phyloP scores from a whole-genome alignment of 2,797 vertebrate genomes.

The Acrocephalus scirpaceus region DNA sequence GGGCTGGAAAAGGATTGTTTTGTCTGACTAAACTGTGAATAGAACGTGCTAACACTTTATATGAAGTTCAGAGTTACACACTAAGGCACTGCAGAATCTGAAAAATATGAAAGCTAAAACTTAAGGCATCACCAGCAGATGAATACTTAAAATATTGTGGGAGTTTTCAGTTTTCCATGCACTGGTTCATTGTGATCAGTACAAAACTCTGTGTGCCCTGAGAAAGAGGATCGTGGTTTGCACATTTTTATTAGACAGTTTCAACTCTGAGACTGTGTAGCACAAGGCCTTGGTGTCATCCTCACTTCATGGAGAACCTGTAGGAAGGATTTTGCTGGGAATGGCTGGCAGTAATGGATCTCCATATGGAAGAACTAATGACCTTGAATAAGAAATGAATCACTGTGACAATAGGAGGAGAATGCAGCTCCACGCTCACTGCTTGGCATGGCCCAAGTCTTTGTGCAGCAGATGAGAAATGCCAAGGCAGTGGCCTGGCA shows the following conservation, averaged over 20 bases:
- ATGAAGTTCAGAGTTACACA: not conserved
- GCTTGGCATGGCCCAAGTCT: not conserved
- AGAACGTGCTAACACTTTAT: not conserved
- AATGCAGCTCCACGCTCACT: not conserved
- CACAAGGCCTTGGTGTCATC: not conserved
- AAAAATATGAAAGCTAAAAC: not conserved
- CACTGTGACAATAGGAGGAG: not conserved
- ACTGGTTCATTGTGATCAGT: not conserved
- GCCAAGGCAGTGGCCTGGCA: not conserved
- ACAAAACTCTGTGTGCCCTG: not conserved
- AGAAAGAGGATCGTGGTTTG: not conserved
- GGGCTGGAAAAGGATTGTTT: not conserved
- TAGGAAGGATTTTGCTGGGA: not conserved
- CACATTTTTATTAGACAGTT: not conserved
- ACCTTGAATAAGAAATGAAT: not conserved
- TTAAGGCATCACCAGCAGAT: not conserved
- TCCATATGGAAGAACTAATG: not conserved
- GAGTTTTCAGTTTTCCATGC: not conserved
- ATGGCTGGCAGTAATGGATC: not conserved
- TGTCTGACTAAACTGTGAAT: not conserved
- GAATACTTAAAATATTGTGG: slow-evolving; percentile 24
- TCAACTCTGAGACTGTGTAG: not conserved
- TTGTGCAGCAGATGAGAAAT: not conserved
- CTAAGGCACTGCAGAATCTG: not conserved
- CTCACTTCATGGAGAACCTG: not conserved